phyloP scores from a whole-genome alignment of 2,113 vertebrate species.

The Gymnobelideus leadbeateri region DNA sequence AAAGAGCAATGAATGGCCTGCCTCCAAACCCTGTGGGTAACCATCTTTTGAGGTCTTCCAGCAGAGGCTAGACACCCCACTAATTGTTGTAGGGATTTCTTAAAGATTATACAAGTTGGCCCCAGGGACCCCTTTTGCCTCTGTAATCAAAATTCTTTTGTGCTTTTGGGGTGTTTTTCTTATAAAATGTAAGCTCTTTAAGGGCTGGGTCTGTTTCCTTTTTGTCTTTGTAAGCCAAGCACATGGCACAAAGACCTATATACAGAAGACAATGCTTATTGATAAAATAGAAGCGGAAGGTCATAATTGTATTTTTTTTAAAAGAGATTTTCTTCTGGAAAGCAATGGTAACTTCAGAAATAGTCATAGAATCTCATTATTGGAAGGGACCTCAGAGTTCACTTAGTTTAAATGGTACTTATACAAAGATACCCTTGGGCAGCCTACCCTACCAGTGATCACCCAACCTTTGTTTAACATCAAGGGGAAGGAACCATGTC shows the following conservation, averaged over 20 bases:
- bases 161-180: neutral
- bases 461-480: neutral
- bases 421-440: neutral
- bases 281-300: neutral
- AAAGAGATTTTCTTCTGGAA: neutral
- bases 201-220: neutral
- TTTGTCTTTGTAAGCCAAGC: neutral
- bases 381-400: neutral
- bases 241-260: neutral
- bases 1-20: neutral
- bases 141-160: neutral
- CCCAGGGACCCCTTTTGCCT: neutral
- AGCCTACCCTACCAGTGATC: neutral
- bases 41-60: neutral
- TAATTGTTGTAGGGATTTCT: neutral
- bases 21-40: neutral
- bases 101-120: neutral
- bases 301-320: conserved; percentile 9
- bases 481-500: neutral
- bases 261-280: neutral
- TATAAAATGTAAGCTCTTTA: neutral
- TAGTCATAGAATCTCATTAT: neutral
- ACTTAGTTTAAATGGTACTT: neutral
- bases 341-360: neutral
- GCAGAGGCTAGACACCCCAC: neutral